Conservation (phyloP, 2,888 invertebrate genomes). For the Apoderus coryli region DNA sequence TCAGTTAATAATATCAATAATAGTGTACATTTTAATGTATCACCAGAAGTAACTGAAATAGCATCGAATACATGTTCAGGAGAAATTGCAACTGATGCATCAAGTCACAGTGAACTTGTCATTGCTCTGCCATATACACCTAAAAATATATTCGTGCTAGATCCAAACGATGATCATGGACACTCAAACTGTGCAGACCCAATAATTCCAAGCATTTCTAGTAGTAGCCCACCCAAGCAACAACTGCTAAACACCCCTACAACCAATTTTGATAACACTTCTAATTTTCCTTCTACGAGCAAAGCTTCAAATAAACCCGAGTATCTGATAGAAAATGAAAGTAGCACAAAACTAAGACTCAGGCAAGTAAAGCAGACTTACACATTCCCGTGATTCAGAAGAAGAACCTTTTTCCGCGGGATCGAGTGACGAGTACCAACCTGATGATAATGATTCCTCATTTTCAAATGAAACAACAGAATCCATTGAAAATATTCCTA, state of each 20-base stretch:
- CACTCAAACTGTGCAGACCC: slow-evolving; percentile 3
- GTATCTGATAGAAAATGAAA: slow-evolving; percentile 6
- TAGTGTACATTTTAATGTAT: slow-evolving; percentile 1
- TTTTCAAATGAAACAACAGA: slow-evolving; percentile 7
- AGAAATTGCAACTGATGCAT: background rate
- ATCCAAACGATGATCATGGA: slow-evolving; percentile 3
- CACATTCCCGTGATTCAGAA: slow-evolving; percentile 6
- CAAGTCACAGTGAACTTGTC: slow-evolving; percentile 1
- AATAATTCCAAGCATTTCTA: slow-evolving; percentile 5
- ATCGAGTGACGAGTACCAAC: slow-evolving; percentile 8
- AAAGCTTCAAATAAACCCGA: slow-evolving; percentile 4
- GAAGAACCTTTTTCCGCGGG: slow-evolving; percentile 7
- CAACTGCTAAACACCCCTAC: background rate
- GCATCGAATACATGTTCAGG: background rate
- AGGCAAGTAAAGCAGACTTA: slow-evolving; percentile 8
- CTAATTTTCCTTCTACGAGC: slow-evolving; percentile 3
- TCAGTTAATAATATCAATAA: slow-evolving; percentile 1
- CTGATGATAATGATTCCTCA: slow-evolving; percentile 7
- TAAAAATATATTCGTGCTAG: slow-evolving; percentile 6
- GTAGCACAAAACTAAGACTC: slow-evolving; percentile 7
- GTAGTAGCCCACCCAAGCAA: slow-evolving; percentile 1
- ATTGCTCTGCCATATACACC: slow-evolving; percentile 2
- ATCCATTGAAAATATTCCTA: slow-evolving; percentile 4
- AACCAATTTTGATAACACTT: slow-evolving; percentile 2
- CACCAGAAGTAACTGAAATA: slow-evolving; percentile 1